These are phyloP conservation scores for Champsocephalus esox DNA, from an alignment of 2,797 vertebrate genomes.

Conservation along the genomic window DNA sequence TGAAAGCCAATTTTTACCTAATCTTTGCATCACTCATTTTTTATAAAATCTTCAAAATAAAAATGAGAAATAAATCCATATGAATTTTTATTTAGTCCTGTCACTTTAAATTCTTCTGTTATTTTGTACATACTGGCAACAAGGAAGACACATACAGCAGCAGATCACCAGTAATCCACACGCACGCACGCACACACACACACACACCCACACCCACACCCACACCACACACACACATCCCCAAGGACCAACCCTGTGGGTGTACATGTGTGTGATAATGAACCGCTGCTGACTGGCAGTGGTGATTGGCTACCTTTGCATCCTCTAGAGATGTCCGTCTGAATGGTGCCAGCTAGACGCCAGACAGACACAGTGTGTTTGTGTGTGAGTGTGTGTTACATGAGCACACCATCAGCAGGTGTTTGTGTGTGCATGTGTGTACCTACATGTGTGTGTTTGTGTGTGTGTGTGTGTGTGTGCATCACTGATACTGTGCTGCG, in stretches of 20 bases:
- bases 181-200: background rate
- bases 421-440: constrained; percentile 40
- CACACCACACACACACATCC: no score
- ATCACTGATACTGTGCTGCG: constrained; percentile 35
- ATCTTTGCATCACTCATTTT: background rate
- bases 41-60: background rate
- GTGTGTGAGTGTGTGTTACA: constrained; percentile 31
- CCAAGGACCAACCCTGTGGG: constrained; percentile 33
- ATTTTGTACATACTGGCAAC: constrained; percentile 2
- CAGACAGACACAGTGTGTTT: constrained; percentile 65
- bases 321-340: constrained; percentile 71
- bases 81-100: background rate
- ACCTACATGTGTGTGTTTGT: background rate
- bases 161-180: constrained; percentile 30
- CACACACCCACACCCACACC: no score
- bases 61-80: background rate
- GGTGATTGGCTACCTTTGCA: constrained; percentile 67
- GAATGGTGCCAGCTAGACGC: constrained; percentile 76
- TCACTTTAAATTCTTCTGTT: constrained; percentile 20
- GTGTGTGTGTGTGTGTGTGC: constrained; percentile 1
- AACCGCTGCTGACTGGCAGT: constrained; percentile 68
- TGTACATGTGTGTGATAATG: constrained; percentile 64
- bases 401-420: constrained; percentile 9
- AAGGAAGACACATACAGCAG: constrained; percentile 13
- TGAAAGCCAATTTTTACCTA: background rate